phyloP scores from a whole-genome alignment of 2,797 vertebrate genomes.

The Lepilemur septentrionalis region DNA sequence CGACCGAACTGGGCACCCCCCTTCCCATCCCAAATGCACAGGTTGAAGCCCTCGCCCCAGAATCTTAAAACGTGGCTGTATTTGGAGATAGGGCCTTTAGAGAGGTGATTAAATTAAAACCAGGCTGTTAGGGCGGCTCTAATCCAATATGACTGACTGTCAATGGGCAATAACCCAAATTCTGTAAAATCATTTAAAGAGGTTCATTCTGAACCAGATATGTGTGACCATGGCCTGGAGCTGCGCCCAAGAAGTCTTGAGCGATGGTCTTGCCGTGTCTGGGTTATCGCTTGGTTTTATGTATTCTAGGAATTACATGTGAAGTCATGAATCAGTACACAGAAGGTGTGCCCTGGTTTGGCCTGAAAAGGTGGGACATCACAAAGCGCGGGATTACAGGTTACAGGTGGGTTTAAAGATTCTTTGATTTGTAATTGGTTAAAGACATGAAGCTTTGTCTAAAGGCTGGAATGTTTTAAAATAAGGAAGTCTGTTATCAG shows the following conservation, averaged over 20 bases:
- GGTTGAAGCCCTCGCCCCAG: not conserved
- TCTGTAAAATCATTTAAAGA: too few species aligned
- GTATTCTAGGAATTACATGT: not conserved
- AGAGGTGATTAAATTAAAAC: not conserved
- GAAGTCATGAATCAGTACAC: not conserved
- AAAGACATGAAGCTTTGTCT: not conserved
- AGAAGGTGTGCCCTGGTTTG: not conserved
- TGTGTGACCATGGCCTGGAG: not conserved
- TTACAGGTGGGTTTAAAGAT: not conserved
- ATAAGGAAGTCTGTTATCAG: not conserved
- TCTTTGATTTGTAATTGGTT: not conserved
- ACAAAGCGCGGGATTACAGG: not conserved
- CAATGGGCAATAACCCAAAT: not conserved
- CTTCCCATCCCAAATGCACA: not conserved
- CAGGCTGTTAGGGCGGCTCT: too few species aligned
- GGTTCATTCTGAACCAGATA: not conserved
- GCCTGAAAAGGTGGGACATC: not conserved
- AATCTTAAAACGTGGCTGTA: fast-evolving
- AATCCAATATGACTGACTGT: not conserved
- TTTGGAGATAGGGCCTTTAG: not conserved
- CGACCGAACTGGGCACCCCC: fast-evolving
- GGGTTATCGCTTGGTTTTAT: not conserved
- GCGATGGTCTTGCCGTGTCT: not conserved
- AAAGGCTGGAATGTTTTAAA: not conserved
- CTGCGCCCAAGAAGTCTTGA: not conserved